phyloP scores from a whole-genome alignment of 1,140 invertebrate genomes.

The Pseudomyrmex concolor region DNA sequence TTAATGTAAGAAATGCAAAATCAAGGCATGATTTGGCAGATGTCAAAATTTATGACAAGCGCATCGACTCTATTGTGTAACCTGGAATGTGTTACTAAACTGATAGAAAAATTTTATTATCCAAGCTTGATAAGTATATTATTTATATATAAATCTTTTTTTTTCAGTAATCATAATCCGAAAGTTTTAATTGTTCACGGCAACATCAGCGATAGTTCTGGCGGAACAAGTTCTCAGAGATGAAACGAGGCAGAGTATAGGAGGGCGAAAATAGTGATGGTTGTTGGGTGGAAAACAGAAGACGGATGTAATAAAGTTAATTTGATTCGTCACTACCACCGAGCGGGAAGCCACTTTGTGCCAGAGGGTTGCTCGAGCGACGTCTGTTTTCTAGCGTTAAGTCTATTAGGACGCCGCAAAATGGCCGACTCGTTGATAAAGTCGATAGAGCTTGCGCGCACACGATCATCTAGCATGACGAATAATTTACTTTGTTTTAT shows the following conservation, averaged over 20 bases:
- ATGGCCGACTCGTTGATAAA: conserved; percentile 72
- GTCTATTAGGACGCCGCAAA: conserved; percentile 77
- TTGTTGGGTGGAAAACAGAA: conserved; percentile 78
- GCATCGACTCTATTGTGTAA: too few species aligned
- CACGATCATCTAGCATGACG: background rate
- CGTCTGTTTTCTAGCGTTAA: conserved; percentile 81
- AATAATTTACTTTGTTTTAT: background rate
- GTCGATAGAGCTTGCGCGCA: conserved; percentile 48
- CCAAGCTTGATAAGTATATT: too few species aligned
- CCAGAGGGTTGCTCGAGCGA: conserved; percentile 49
- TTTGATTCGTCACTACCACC: conserved; percentile 78
- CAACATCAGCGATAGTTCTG: background rate
- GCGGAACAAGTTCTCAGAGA: background rate
- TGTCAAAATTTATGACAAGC: too few species aligned
- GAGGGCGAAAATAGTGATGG: conserved; percentile 71
- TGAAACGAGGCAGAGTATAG: conserved; percentile 24
- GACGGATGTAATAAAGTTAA: conserved; percentile 84
- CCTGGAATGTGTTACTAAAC: too few species aligned
- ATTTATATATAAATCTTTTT: too few species aligned
- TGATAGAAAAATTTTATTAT: too few species aligned
- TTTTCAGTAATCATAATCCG: too few species aligned
- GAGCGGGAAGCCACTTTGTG: conserved; percentile 60
- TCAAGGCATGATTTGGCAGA: too few species aligned
- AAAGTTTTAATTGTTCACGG: conserved; percentile 9
- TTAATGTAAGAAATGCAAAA: too few species aligned